phyloP scores from a whole-genome alignment of 2,113 vertebrate species.

The Platycercus adscitus region DNA sequence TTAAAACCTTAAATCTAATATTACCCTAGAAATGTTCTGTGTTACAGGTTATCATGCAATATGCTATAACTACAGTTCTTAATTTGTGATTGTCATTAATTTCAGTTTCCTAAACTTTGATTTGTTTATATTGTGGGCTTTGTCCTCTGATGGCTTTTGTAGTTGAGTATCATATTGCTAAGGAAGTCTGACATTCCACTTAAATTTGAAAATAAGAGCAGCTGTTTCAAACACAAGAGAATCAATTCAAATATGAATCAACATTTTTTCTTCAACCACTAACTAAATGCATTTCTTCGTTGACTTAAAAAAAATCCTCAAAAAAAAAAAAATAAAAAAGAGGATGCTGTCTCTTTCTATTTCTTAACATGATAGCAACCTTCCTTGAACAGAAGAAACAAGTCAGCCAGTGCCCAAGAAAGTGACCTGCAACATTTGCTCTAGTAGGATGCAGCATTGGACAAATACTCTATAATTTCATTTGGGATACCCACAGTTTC shows the following conservation, averaged over 20 bases:
- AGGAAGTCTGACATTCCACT: not conserved
- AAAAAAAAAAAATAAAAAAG: not conserved
- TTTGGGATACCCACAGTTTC: not conserved
- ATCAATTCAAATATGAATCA: conserved; percentile 1
- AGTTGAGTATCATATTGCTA: not conserved
- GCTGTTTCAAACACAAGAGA: conserved; percentile 1
- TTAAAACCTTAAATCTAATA: not conserved
- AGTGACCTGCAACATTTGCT: not conserved
- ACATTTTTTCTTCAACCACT: not conserved
- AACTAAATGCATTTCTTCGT: not conserved
- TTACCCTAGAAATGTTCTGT: not conserved
- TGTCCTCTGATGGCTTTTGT: not conserved
- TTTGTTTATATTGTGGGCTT: not conserved
- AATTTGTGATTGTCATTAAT: not conserved
- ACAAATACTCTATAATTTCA: not conserved
- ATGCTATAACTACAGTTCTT: not conserved
- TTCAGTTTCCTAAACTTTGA: not conserved
- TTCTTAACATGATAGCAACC: not conserved
- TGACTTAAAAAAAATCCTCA: not conserved
- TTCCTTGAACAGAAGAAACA: not conserved
- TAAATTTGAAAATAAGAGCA: conserved; percentile 6
- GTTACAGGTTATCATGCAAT: not conserved
- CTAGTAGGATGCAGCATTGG: not conserved
- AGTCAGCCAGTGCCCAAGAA: not conserved
- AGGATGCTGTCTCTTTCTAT: not conserved